Evolutionary conservation across 2,888 invertebrate species (phyloP), one percentile per base, ranked within the genome.

Genomic region (Perizoma affinitatum): DNA sequence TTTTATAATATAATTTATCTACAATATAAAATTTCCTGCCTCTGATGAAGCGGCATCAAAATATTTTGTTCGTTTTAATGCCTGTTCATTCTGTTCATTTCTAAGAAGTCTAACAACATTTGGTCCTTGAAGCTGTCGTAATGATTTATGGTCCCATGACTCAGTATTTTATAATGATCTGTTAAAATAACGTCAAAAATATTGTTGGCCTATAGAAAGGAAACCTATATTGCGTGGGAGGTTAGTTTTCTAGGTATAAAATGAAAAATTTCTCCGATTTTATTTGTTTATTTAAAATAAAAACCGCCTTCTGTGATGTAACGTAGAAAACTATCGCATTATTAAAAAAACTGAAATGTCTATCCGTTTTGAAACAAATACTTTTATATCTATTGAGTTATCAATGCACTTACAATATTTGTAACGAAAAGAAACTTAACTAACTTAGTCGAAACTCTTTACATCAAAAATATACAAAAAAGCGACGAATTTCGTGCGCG

Each of bases 121-220:
- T 42, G 42, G 53, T 54, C 59, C 65, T 68, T 59, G 58, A 54
- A 67, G 59, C 66, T 51, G 67, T 66, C 67, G 57, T 66, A 45
- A 63, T 72, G 70, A 70, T 72, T 69, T 67, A 70, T 72, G 65
- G 52, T 54, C 54, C 59, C 52, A 64, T 68, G 71, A 68, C 62
- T 69, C 44, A 40, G 11, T 43, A 41, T 44, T 44, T 59, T 54
- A 35, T 36, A 44, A 33, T 45, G 50, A 44, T 59, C 40, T 42
- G 35, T 48, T 38, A 9, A 58, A 54, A 43, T 43, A 36, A 7
- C 2, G 35, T 22, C n/a, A 38, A 43, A 57, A 54, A 57, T 50
- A 57, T 50, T 57, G 34, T 40, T 35, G 9, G 40, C 43, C n/a
- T 54, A 50, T 46, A 4, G 40, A 49, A 5, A 33, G 10, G n/a